Percentiles rank a stretch among this genome's conserved stretches.
Evolutionary conservation across 1,140 invertebrate species (phyloP).

Genomic region (Danaus plexippus): DNA sequence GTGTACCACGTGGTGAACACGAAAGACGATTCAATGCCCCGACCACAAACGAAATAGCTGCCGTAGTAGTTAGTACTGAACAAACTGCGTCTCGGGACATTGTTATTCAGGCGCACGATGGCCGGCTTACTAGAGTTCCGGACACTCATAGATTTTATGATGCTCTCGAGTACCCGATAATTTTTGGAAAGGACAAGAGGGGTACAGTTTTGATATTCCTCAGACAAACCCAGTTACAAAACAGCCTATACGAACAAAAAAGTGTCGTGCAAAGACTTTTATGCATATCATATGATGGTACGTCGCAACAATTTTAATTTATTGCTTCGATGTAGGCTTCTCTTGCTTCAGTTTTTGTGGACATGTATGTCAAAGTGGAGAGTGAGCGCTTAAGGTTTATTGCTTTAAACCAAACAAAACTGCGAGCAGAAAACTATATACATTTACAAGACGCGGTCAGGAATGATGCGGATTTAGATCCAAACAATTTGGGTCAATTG

Average conservation of each 20-base stretch:
- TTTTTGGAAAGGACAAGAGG: slow-evolving; percentile 31
- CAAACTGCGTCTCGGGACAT: slow-evolving; percentile 32
- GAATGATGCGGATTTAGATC: slow-evolving; percentile 35
- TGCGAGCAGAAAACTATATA: slow-evolving; percentile 31
- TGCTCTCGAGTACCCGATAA: slow-evolving; percentile 30
- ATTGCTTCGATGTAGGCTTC: slow-evolving; percentile 24
- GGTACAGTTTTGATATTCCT: slow-evolving; percentile 28
- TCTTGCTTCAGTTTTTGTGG: slow-evolving; percentile 26
- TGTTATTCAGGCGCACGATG: slow-evolving; percentile 28
- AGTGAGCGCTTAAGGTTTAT: slow-evolving; percentile 25
- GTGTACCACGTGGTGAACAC: slow-evolving; percentile 15
- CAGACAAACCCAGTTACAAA: slow-evolving; percentile 24
- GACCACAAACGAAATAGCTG: slow-evolving; percentile 31
- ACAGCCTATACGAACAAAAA: slow-evolving; percentile 28
- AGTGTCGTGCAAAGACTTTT: slow-evolving; percentile 33
- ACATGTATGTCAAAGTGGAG: slow-evolving; percentile 28
- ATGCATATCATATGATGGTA: slow-evolving; percentile 33
- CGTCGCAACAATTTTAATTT: slow-evolving; percentile 28
- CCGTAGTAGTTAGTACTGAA: slow-evolving; percentile 28
- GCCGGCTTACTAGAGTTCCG: slow-evolving; percentile 27
- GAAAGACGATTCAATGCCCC: slow-evolving; percentile 34
- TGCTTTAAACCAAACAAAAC: slow-evolving; percentile 30
- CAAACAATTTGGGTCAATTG: slow-evolving; percentile 39
- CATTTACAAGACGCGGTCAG: slow-evolving; percentile 23
- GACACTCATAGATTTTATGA: slow-evolving; percentile 37